Evolutionary conservation across 2,113 vertebrate genomes (phyloP).

Genomic region (Gymnorhina tibicen): DNA sequence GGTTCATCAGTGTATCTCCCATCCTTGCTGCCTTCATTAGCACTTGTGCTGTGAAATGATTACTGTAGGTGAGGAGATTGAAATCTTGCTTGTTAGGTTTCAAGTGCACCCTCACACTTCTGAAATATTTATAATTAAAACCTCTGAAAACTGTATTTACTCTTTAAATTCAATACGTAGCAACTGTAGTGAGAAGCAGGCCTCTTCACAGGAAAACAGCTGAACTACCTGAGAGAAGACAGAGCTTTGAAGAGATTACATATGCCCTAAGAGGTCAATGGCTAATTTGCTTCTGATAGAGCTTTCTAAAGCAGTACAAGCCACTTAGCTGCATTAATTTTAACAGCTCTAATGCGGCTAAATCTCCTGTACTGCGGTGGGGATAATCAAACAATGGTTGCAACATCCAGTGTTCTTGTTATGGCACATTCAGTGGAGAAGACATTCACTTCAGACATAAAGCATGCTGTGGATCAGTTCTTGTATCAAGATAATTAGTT

Average conservation of each 20-base stretch:
- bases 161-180: not conserved
- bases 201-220: not conserved
- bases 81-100: constrained; percentile 12
- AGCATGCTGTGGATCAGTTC: not conserved
- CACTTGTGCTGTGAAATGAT: not conserved
- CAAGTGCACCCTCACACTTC: not conserved
- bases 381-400: not conserved
- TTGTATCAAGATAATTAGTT: not conserved
- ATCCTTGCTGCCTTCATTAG: not conserved
- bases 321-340: not conserved
- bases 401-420: not conserved
- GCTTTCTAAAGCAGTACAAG: not conserved
- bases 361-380: not conserved
- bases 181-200: not conserved
- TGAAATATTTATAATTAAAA: constrained; percentile 23
- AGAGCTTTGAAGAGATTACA: not conserved
- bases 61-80: not conserved
- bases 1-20: not conserved
- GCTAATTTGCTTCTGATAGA: not conserved
- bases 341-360: not conserved
- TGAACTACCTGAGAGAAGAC: not conserved
- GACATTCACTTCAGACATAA: not conserved
- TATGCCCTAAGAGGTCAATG: not conserved
- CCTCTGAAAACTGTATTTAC: not conserved
- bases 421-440: not conserved